Conservation (phyloP, 2,888 invertebrate species). For the Cryptops parisi region DNA sequence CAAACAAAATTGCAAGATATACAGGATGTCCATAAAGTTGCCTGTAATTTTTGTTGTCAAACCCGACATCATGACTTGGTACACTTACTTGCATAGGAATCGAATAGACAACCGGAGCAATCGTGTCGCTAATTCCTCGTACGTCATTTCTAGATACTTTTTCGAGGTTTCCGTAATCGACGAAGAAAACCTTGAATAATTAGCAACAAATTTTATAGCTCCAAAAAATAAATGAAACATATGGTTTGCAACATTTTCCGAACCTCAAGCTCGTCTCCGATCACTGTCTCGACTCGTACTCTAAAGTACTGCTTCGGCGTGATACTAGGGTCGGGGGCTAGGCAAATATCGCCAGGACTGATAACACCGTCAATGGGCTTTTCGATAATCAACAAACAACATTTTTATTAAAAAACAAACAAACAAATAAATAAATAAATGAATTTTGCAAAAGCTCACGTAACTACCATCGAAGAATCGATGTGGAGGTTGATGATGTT, state of each 20-base stretch:
- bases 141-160: slow-evolving; percentile 17
- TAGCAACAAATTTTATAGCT: too few species aligned
- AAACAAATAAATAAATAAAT: too few species aligned
- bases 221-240: too few species aligned
- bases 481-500: not conserved
- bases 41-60: too few species aligned
- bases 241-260: too few species aligned
- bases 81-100: slow-evolving; percentile 14
- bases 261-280: not conserved
- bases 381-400: too few species aligned
- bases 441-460: too few species aligned
- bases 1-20: slow-evolving; percentile 35
- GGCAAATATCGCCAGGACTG: not conserved
- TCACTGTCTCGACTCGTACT: not conserved
- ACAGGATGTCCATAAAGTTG: too few species aligned
- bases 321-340: not conserved
- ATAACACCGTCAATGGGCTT: too few species aligned
- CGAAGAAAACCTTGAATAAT: slow-evolving; percentile 46
- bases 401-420: too few species aligned
- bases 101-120: slow-evolving; percentile 4
- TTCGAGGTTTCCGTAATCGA: slow-evolving; percentile 58
- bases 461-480: too few species aligned
- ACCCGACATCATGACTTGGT: too few species aligned
- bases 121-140: slow-evolving; percentile 26
- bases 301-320: not conserved